Base-by-base conservation (phyloP, 2,888 invertebrate species). In the Luffia ferchaultella region DNA sequence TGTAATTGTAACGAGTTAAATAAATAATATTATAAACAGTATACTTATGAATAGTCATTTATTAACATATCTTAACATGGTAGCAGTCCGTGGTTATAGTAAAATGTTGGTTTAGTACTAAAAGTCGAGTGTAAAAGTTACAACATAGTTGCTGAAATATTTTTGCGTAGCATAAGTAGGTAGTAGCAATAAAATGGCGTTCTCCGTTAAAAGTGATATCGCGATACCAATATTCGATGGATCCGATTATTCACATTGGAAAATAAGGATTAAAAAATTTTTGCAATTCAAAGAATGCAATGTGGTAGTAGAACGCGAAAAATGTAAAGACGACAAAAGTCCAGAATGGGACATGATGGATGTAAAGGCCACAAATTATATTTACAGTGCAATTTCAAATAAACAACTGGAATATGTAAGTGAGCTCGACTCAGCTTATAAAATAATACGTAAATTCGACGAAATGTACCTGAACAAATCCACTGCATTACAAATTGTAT, bases 401-500 rank as follows among this genome's bases (percentile, higher is more conserved):
- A 44, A 44, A 44, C 16, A 44, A 16, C 44, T 44, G 44, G 16
- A n/a, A 44, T 44, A 44, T 16, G 16, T 44, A 44, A 15, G 44
- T 44, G 44, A 44, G 16, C 44, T 44, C 12, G 44, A 44, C 16
- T 44, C 44, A 44, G n/a, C 44, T 15, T 44, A 16, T n/a, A 16
- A 44, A 16, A 16, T 15, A 15, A 44, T 44, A n/a, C 9, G 12
- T n/a, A 44, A 44, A 16, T 44, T 44, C 16, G 44, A 44, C 16
- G 44, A 44, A 44, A 44, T 44, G n/a, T 44, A 44, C 16, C 16
- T 16, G 9, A 44, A 44, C n/a, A 44, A 44, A 44, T 40, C 40
- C n/a, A n/a, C 44, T 15, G 7, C 44, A 44, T n/a, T 44, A 9
- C 16, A 16, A n/a, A 16, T 44, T 15, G 44, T 16, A 16, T n/a